Conservation (phyloP, 2,888 invertebrate species). For the Ashinkailepas kermadecensis region DNA sequence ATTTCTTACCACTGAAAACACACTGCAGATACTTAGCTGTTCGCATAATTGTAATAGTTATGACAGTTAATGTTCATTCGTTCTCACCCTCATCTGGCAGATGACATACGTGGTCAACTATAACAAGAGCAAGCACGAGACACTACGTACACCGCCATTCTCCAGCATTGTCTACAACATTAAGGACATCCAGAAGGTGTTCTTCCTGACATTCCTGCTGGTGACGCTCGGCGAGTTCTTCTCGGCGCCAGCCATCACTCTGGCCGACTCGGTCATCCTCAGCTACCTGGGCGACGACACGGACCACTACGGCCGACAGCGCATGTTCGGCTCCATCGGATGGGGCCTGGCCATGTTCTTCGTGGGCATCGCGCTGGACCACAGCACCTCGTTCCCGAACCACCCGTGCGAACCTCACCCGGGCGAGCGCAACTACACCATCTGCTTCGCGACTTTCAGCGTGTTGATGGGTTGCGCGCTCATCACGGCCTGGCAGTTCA, state of each 20-base stretch:
- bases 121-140: slow-evolving; percentile 56
- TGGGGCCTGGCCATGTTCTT: slow-evolving; percentile 99
- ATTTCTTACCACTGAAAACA: too few relatives aligned
- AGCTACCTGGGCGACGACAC: slow-evolving; percentile 44
- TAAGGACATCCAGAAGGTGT: slow-evolving; percentile 87
- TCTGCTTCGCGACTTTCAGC: slow-evolving; percentile 96
- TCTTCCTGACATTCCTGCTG: slow-evolving; percentile 83
- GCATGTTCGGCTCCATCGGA: slow-evolving; percentile 96
- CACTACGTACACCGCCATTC: slow-evolving; percentile 82
- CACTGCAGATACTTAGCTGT: too few relatives aligned
- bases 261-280: slow-evolving; percentile 72
- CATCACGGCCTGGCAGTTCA: slow-evolving; percentile 75
- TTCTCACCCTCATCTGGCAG: neutral
- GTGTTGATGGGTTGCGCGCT: slow-evolving; percentile 93
- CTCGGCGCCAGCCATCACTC: slow-evolving; percentile 85
- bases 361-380: slow-evolving; percentile 91
- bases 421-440: slow-evolving; percentile 95
- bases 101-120: slow-evolving; percentile 63
- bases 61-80: neutral
- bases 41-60: too few relatives aligned
- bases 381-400: slow-evolving; percentile 84
- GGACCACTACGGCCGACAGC: slow-evolving; percentile 80
- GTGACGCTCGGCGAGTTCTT: slow-evolving; percentile 97
- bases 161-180: slow-evolving; percentile 84
- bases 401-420: slow-evolving; percentile 66